Base-by-base conservation (phyloP, 2,797 vertebrate species). In the Champsocephalus gunnari region DNA sequence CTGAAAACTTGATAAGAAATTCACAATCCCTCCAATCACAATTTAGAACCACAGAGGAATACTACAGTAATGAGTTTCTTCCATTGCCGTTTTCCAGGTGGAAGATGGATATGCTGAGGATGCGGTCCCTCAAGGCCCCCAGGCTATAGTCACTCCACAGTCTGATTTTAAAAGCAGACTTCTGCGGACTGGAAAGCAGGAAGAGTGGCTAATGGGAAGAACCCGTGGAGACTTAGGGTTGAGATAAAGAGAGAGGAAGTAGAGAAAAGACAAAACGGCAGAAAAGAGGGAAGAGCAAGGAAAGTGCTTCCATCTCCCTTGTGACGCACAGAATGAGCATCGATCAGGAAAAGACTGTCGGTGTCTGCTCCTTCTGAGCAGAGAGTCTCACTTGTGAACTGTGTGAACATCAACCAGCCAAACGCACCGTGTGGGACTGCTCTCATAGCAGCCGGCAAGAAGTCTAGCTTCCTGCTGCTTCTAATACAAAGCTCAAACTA, bases 21-120 rank as follows among this genome's bases (percentile, higher is more conserved):
- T 83, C 84, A 63, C 71, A 80, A 80, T 86, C 77, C 77, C 73
- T 89, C 78, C 84, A 89, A 92, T 91, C 80, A 83, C 76, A 91
- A 93, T 91, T 93, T 92, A 77, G 74, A 87, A 60, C 83, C 91
- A 80, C 90, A 34, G 83, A 88, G 92, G 91, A 92, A 90, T 90
- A 73, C 66, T 16, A 45, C 70, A 57, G 84, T 93, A 93, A 93
- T 93, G 90, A 92, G 87, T 88, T 94, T 91, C 83, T 89, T 92
- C 85, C 85, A 82, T 86, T 89, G 79, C 79, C 49, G 54, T 83
- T 92, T 90, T 91, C 81, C 86, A 84, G 87, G 89, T 92, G 89
- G 74, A 84, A 82, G 87, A 92, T 88, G 86, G 78, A 88, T 89
- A 84, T 62, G 88, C 72, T 19, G 55, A 81, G 75, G 78, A 88